A percentile compares a stretch with the other conserved stretches of the same genome.
Conservation (phyloP, 2,888 invertebrate species). For the Leptopilina drosophilae region DNA sequence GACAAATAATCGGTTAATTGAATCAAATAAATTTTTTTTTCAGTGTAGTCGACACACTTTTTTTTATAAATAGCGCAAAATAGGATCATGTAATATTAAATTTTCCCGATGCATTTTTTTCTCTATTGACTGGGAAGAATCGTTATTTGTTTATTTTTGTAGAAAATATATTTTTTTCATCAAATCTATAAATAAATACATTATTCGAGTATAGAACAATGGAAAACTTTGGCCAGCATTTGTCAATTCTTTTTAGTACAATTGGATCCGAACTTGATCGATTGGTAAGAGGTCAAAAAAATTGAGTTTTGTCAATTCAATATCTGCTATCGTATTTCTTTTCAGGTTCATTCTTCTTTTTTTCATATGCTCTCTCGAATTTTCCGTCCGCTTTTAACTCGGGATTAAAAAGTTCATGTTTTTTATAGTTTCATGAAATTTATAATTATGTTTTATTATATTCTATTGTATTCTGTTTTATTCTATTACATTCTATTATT, state of each 20-base stretch:
- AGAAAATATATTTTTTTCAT: neutral
- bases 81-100: too few relatives aligned
- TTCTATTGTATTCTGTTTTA: too few relatives aligned
- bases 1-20: too few relatives aligned
- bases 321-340: constrained; percentile 33
- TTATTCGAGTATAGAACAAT: neutral
- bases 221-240: neutral
- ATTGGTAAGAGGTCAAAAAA: constrained; percentile 4
- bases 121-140: too few relatives aligned
- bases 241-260: neutral
- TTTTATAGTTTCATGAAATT: neutral
- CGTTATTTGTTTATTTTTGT: too few relatives aligned
- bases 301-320: constrained; percentile 33
- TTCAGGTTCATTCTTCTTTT: neutral
- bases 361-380: neutral
- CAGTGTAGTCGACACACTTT: too few relatives aligned
- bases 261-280: constrained; percentile 6
- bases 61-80: too few relatives aligned
- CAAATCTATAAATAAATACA: neutral
- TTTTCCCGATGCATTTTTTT: too few relatives aligned
- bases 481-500: too few relatives aligned
- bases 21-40: too few relatives aligned
- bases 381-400: neutral
- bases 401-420: neutral
- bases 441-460: too few relatives aligned